Conservation (phyloP, 2,888 invertebrate species). For the Therioaphis trifolii region DNA sequence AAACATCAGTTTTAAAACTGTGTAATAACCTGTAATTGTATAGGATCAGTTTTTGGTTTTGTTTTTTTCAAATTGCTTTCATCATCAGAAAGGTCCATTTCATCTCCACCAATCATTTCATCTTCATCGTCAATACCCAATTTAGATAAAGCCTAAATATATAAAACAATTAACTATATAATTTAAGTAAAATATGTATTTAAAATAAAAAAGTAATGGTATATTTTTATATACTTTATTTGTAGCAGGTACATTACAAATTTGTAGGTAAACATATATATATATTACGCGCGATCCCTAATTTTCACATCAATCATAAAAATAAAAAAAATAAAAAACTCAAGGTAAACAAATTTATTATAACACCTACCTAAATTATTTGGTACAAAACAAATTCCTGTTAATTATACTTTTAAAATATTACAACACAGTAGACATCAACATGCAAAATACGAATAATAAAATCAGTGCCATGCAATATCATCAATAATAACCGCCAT, state of each 20-base stretch:
- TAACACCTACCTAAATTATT: conserved; percentile 62
- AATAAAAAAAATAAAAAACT: conserved; percentile 56
- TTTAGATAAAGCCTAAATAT: conserved; percentile 51
- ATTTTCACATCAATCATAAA: conserved; percentile 51
- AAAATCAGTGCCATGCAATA: background rate
- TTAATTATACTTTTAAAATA: conserved; percentile 52
- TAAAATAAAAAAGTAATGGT: conserved; percentile 39
- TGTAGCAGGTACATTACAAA: conserved; percentile 42
- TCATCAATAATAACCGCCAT: conserved; percentile 5
- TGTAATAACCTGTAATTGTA: conserved; percentile 64
- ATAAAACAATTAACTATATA: conserved; percentile 64
- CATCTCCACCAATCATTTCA: conserved; percentile 78
- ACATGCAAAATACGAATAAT: conserved; percentile 19
- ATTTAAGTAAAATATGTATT: conserved; percentile 22
- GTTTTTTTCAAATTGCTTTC: conserved; percentile 69
- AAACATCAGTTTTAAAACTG: too few species aligned
- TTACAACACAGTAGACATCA: conserved; percentile 13
- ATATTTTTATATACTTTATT: conserved; percentile 47
- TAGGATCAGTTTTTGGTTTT: conserved; percentile 61
- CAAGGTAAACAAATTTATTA: conserved; percentile 54
- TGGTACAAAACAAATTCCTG: conserved; percentile 58
- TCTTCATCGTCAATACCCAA: conserved; percentile 57
- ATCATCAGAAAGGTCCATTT: conserved; percentile 88
- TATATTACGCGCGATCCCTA: conserved; percentile 51
- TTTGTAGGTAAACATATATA: conserved; percentile 43